Conservation (phyloP, 2,113 vertebrate species). For the Aix galericulata region DNA sequence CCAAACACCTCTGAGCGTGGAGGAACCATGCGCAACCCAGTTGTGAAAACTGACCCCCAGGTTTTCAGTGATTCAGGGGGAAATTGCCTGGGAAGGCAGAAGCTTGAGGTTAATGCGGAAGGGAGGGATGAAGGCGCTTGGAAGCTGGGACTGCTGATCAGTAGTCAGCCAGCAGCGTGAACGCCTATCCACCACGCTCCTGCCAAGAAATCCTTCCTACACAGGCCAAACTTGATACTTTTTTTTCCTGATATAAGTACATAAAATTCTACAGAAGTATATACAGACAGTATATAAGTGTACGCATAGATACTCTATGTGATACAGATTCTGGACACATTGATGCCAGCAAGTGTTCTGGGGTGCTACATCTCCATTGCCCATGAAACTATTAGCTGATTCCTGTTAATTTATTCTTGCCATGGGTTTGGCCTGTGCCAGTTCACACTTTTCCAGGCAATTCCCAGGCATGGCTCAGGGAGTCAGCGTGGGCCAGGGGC, state of each 20-base stretch:
- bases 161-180: background rate
- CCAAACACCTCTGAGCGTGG: background rate
- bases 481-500: slow-evolving; percentile 36
- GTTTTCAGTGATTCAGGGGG: background rate
- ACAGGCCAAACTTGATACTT: background rate
- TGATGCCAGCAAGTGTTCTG: background rate
- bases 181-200: background rate
- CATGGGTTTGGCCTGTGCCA: background rate
- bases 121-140: background rate
- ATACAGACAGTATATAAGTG: background rate
- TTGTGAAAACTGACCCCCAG: background rate
- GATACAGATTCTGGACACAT: background rate
- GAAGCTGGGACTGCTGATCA: background rate
- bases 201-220: background rate
- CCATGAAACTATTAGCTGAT: slow-evolving; percentile 23
- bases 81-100: background rate
- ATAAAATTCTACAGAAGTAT: background rate
- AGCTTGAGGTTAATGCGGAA: background rate
- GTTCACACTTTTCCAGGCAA: slow-evolving; percentile 8
- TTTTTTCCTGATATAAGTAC: accelerated
- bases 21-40: background rate
- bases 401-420: slow-evolving; percentile 13
- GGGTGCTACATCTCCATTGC: background rate
- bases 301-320: background rate
- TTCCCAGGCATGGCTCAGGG: slow-evolving; percentile 20